Base-by-base conservation (phyloP, 1,140 invertebrate species). In the Drosophila sp. region DNA sequence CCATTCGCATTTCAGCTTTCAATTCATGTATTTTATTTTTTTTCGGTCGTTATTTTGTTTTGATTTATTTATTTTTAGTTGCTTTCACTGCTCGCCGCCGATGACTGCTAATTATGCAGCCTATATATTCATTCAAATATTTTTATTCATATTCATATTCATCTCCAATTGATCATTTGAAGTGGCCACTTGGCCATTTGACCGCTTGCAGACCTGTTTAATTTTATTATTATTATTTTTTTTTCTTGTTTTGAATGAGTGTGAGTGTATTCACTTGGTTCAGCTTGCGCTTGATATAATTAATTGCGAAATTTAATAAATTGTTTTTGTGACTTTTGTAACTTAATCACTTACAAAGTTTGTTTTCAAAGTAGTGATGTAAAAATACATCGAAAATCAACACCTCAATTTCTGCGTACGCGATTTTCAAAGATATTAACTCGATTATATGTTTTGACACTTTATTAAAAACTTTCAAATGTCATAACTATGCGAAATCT, bases 41-140 rank as follows among this genome's bases (percentile, higher is more conserved):
- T 38, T 51, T 51, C 6, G n/a, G 51, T 51, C 40, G 34, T 21
- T 63, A 2, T 29, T 51, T 32, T 46, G 16, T 32, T 43, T 41
- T 18, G n/a, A 13, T 25, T 46, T 38, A 13, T 48, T 29, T 72
- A 72, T 72, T 67, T 72, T 67, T 74, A 73, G 74, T 75, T 64
- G 75, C 71, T 80, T 80, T 76, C 78, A 76, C 72, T 73, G 77
- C 18, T 45, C 21, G 32, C 46, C 14, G 32, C 38, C 54, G 78
- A 63, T 58, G 57, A 72, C 80, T 80, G 80, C 80, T 84, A 84
- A 84, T 84, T 86, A 84, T 84, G 70, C 80, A 76, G 61, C 46
- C 50, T 29, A 56, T 56, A 48, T 50, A 53, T 59, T 66, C 63
- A 72, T 62, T 38, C 29, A 29, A n/a, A 45, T 43, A 27, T 25